Evolutionary conservation across 2,113 vertebrate species (phyloP).

Genomic region (Microtus pennsylvanicus): DNA sequence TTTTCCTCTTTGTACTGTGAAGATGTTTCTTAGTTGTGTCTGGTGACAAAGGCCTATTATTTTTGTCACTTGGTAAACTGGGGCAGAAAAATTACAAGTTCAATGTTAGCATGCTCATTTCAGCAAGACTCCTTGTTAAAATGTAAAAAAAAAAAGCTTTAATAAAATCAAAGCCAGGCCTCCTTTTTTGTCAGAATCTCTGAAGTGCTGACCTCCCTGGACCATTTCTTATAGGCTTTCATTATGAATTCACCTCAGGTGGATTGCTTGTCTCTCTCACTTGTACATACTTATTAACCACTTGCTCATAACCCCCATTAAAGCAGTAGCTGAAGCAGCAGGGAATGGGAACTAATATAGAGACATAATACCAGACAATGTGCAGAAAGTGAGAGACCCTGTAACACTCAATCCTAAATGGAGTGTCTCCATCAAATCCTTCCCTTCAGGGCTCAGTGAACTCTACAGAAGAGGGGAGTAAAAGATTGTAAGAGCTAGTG

Average conservation of each 20-base stretch:
- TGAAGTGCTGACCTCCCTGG: neutral
- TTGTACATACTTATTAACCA: neutral
- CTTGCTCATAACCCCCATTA: neutral
- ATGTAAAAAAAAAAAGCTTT: neutral
- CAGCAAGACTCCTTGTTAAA: neutral
- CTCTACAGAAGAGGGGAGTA: neutral
- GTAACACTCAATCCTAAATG: neutral
- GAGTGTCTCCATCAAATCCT: neutral
- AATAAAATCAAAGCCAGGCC: neutral
- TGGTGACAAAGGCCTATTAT: neutral
- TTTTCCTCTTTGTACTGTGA: neutral
- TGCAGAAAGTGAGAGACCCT: neutral
- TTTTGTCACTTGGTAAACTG: no score
- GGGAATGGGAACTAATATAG: neutral
- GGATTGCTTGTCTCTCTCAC: neutral
- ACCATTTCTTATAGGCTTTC: neutral
- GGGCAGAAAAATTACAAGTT: neutral
- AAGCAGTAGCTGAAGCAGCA: neutral
- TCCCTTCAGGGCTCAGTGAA: neutral
- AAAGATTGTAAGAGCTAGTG: neutral
- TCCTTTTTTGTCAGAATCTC: neutral
- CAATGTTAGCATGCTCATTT: neutral
- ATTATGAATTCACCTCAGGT: neutral
- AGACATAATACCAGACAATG: neutral
- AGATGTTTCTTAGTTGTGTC: neutral